Conservation (phyloP, 1,140 invertebrate genomes). For the Himalopsyche phryganea region DNA sequence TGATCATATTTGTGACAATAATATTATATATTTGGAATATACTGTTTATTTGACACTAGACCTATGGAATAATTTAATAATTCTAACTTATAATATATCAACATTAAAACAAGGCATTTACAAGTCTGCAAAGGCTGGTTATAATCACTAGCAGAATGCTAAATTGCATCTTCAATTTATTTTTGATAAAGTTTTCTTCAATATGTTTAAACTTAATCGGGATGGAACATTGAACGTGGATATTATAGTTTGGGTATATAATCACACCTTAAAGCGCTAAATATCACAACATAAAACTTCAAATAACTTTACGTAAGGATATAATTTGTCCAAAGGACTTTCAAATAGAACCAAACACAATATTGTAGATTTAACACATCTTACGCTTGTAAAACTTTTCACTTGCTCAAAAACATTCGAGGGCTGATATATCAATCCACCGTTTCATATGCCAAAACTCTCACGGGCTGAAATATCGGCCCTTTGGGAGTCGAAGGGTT, state of each 20-base stretch:
- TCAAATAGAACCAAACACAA: background rate
- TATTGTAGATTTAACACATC: no score
- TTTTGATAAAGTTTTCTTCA: no score
- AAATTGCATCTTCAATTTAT: no score
- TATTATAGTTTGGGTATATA: background rate
- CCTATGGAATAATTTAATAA: background rate
- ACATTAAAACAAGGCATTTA: background rate
- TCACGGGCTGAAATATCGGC: no score
- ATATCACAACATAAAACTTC: conserved; percentile 4
- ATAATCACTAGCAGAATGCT: background rate
- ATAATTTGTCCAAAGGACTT: background rate
- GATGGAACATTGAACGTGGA: no score
- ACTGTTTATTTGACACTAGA: background rate
- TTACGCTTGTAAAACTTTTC: no score
- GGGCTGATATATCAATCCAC: no score
- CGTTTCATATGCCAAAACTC: no score
- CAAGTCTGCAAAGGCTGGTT: background rate
- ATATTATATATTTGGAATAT: background rate
- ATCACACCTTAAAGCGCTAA: conserved; percentile 3
- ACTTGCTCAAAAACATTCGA: no score
- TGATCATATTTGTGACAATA: no score
- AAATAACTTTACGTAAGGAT: background rate
- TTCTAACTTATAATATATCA: background rate
- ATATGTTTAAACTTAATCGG: no score
- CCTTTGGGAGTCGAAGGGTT: no score